Conservation (phyloP, 2,113 vertebrate genomes). For the Machaerirhynchus nigripectus region DNA sequence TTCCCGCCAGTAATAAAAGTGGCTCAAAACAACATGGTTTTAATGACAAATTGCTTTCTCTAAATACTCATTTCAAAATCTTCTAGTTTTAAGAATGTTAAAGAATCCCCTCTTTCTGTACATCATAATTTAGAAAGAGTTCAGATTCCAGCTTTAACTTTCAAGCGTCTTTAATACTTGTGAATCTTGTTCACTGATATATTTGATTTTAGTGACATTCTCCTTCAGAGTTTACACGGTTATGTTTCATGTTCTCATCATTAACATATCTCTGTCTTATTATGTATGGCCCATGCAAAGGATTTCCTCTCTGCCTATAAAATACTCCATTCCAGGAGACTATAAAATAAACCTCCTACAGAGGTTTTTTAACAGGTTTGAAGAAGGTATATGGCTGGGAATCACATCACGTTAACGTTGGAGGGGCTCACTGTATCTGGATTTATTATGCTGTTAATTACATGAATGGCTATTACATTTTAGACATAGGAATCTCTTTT, state of each 20-base stretch:
- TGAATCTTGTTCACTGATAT: background rate
- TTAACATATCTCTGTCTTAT: slow-evolving; percentile 4
- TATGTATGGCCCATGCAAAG: background rate
- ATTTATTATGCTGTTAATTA: background rate
- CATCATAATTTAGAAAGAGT: background rate
- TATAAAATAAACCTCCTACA: background rate
- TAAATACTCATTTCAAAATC: background rate
- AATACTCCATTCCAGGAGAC: background rate
- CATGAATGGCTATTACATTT: background rate
- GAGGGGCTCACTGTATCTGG: background rate
- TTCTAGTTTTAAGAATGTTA: background rate
- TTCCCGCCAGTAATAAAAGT: background rate
- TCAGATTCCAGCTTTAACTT: background rate
- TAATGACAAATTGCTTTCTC: background rate
- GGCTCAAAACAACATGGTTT: background rate
- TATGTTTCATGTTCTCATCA: slow-evolving; percentile 15
- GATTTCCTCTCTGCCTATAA: background rate
- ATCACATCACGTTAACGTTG: background rate
- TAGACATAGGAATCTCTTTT: background rate
- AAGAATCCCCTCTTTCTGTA: background rate
- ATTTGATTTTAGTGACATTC: background rate
- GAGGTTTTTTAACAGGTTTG: background rate
- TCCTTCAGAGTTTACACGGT: background rate
- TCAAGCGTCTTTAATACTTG: background rate
- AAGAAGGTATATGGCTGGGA: background rate